Percentiles rank a stretch among this genome's conserved stretches.
These are phyloP conservation scores for Holothuria leucospilota DNA, from an alignment of 53 echinoderm and acorn worm species.

Conservation along the genomic window DNA sequence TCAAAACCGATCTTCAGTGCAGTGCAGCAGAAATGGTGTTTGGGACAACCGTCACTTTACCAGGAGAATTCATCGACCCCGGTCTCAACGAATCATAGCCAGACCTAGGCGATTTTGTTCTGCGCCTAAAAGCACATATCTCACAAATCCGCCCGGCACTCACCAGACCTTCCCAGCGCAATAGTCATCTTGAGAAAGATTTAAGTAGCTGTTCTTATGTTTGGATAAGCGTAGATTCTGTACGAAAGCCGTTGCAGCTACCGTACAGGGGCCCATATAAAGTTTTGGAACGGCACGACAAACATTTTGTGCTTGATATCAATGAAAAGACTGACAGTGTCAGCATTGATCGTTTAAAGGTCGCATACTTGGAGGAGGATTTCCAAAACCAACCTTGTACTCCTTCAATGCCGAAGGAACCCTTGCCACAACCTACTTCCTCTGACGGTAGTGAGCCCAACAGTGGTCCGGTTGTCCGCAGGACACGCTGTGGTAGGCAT, in stretches of 20 bases:
- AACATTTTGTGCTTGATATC: constrained; percentile 30
- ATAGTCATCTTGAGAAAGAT: constrained; percentile 2
- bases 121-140: constrained; percentile 51
- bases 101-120: constrained; percentile 48
- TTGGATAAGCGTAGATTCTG: not conserved
- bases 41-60: constrained; percentile 60
- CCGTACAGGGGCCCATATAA: constrained; percentile 52
- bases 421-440: not conserved
- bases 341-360: constrained; percentile 46
- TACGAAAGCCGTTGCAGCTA: constrained; percentile 46
- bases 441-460: not conserved
- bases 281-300: constrained; percentile 34
- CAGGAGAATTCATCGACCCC: constrained; percentile 46
- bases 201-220: constrained; percentile 23
- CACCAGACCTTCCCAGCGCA: not conserved
- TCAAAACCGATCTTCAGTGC: constrained; percentile 51
- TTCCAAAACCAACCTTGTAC: not conserved
- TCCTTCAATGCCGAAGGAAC: not conserved
- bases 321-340: constrained; percentile 34
- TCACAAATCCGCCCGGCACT: constrained; percentile 22
- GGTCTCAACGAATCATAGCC: not conserved
- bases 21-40: constrained; percentile 65
- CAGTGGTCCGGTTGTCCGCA: not conserved
- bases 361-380: constrained; percentile 42
- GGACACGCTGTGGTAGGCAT: not conserved